Evolutionary conservation across 2,797 vertebrate species (phyloP).

Genomic region (Oreonectes daqikongensis): DNA sequence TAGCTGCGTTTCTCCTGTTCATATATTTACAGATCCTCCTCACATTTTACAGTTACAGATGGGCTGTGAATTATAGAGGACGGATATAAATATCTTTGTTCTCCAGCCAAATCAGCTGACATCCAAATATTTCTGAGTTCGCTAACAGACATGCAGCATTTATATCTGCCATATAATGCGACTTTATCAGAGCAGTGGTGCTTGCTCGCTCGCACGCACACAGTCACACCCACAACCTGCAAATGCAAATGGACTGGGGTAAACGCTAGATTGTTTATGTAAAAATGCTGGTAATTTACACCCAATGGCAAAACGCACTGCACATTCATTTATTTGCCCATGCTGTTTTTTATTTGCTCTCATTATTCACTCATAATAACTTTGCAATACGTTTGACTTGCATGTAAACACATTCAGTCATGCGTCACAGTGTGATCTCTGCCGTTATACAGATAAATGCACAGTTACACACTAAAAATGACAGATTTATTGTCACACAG

Average conservation of each 20-base stretch:
- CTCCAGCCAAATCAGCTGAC: constrained; percentile 19
- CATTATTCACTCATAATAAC: neutral
- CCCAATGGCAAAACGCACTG: neutral
- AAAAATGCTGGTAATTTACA: constrained; percentile 27
- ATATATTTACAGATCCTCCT: neutral
- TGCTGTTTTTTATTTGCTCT: constrained; percentile 1
- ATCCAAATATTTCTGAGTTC: constrained; percentile 4
- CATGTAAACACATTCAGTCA: neutral
- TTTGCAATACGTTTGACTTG: constrained; percentile 17
- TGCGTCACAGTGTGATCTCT: constrained; percentile 5
- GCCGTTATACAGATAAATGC: neutral
- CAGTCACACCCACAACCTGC: constrained; percentile 16
- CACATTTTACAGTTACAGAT: constrained; percentile 13
- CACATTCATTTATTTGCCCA: constrained; percentile 26
- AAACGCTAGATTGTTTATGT: neutral
- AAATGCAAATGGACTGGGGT: neutral
- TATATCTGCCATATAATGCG: neutral
- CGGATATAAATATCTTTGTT: constrained; percentile 37
- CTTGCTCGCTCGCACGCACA: neutral
- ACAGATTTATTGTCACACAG: neutral
- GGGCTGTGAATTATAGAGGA: constrained; percentile 15
- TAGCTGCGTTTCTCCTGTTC: neutral
- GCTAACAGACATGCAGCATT: neutral
- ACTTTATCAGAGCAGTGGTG: neutral
- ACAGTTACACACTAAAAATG: no score